These are phyloP conservation scores for Pluvianellus socialis DNA, from an alignment of 2,113 vertebrate species.

Conservation along the genomic window DNA sequence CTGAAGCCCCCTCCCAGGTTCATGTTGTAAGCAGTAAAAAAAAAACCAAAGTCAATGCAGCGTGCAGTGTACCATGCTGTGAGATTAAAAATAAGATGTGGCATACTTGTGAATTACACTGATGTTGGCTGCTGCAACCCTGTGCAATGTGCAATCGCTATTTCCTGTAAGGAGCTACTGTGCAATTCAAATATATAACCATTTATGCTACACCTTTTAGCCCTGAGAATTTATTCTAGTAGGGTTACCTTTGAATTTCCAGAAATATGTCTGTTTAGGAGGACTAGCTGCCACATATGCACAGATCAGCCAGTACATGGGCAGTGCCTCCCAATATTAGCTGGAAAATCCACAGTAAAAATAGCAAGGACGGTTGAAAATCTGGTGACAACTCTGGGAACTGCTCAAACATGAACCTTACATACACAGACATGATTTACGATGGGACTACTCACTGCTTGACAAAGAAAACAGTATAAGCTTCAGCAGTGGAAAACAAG, in stretches of 20 bases:
- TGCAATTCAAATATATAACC: neutral
- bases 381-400: neutral
- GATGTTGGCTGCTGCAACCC: neutral
- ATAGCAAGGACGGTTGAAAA: neutral
- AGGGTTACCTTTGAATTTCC: neutral
- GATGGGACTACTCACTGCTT: neutral
- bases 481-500: neutral
- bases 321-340: neutral
- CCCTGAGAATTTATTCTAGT: neutral
- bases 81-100: neutral
- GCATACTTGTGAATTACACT: neutral
- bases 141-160: neutral
- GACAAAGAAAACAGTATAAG: neutral
- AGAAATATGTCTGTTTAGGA: neutral
- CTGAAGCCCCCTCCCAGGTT: neutral
- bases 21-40: neutral
- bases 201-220: neutral
- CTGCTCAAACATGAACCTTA: neutral
- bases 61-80: neutral
- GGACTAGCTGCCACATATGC: neutral
- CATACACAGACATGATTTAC: neutral
- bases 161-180: neutral
- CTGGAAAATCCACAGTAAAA: slow-evolving; percentile 11
- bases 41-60: neutral
- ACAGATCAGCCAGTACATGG: neutral